Evolutionary conservation across 2,113 vertebrate genomes (phyloP).

Genomic region (Oceanites oceanicus): DNA sequence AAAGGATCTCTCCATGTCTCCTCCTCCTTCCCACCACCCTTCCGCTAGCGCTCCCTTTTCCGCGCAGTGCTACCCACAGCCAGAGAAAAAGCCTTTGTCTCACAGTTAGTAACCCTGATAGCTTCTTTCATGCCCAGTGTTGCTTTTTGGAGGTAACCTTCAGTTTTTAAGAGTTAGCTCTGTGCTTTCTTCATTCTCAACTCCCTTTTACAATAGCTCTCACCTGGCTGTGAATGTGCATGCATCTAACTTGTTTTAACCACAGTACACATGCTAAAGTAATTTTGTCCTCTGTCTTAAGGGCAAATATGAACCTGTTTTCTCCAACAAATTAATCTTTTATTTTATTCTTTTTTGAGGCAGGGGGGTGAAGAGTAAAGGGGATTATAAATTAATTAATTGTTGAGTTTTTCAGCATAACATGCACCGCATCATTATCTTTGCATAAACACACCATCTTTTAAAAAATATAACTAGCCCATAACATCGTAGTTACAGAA

Average conservation of each 20-base stretch:
- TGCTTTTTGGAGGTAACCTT: background rate
- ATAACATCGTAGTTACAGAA: constrained; percentile 58
- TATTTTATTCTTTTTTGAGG: constrained; percentile 48
- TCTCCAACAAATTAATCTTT: constrained; percentile 70
- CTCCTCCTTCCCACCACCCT: background rate
- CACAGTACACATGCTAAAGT: constrained; percentile 55
- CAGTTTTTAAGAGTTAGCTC: background rate
- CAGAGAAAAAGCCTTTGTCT: background rate
- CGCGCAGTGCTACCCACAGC: background rate
- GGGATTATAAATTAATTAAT: constrained; percentile 75
- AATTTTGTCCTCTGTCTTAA: constrained; percentile 70
- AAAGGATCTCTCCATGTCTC: fast-evolving
- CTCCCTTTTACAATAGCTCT: constrained; percentile 17
- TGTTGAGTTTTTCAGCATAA: constrained; percentile 68
- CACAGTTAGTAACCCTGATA: background rate
- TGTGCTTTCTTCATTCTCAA: background rate
- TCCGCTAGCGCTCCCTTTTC: background rate
- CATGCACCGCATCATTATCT: constrained; percentile 75
- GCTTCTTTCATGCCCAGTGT: background rate
- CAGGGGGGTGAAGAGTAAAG: background rate
- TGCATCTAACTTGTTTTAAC: constrained; percentile 29
- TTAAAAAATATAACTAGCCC: constrained; percentile 72
- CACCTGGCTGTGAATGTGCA: constrained; percentile 51
- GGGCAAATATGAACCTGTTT: constrained; percentile 74
- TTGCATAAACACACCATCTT: constrained; percentile 73